phyloP scores from a whole-genome alignment of 1,140 invertebrate species.

The Monomorium pharaonis region DNA sequence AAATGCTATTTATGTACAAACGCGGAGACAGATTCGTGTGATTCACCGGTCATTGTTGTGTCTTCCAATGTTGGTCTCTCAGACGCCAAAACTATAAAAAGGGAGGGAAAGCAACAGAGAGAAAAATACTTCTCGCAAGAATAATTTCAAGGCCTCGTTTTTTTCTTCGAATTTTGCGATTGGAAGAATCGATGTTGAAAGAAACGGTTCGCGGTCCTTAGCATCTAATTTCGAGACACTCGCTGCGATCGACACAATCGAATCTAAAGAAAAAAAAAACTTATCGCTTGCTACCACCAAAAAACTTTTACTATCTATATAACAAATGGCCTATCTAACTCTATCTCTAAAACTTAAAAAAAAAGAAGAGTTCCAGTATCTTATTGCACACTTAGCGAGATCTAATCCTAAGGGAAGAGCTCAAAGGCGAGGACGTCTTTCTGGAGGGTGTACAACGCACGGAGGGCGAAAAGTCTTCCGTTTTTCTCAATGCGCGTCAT shows the following conservation, averaged over 20 bases:
- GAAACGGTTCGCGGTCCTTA: not conserved
- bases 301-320: constrained; percentile 26
- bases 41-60: not conserved
- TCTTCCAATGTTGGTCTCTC: not conserved
- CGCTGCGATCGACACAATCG: constrained; percentile 9
- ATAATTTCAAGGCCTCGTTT: constrained; percentile 23
- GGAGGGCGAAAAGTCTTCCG: not conserved
- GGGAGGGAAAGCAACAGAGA: not conserved
- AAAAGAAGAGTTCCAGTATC: constrained; percentile 47
- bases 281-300: constrained; percentile 40
- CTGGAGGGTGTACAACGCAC: constrained; percentile 18
- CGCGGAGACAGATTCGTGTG: not conserved
- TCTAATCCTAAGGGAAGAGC: constrained; percentile 56
- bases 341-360: constrained; percentile 14
- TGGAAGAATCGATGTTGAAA: not conserved
- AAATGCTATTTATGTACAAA: constrained; percentile 34
- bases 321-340: constrained; percentile 52
- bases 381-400: constrained; percentile 77
- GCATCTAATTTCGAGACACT: not conserved
- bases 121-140: not conserved
- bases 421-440: constrained; percentile 58
- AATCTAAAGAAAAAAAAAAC: constrained; percentile 8
- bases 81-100: not conserved
- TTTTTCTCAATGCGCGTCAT: not conserved
- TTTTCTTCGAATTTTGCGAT: not conserved